Conservation (phyloP, 2,888 invertebrate genomes). For the Leucophora obtusa region DNA sequence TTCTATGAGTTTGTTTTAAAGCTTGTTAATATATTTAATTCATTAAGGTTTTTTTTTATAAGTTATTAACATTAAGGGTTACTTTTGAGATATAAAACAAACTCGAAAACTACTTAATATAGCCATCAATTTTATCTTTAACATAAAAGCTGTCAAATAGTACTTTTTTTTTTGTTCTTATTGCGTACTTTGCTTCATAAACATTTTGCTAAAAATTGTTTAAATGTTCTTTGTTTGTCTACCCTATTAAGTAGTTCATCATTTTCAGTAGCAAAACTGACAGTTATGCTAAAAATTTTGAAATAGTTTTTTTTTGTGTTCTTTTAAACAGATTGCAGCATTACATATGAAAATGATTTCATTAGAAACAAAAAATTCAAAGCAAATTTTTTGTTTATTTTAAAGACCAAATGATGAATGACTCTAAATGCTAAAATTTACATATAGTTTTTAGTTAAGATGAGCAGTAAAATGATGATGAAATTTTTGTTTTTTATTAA, state of each 20-base stretch:
- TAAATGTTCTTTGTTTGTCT: constrained; percentile 1
- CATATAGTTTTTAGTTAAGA: neutral
- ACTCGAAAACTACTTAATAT: neutral
- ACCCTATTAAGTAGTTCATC: constrained; percentile 51
- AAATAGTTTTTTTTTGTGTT: neutral
- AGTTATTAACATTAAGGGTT: neutral
- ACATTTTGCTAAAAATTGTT: neutral
- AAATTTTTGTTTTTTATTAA: constrained; percentile 16
- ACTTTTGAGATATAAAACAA: neutral
- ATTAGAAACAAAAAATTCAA: constrained; percentile 3
- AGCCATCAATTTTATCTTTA: neutral
- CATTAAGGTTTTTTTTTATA: too few species aligned
- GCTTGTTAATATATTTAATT: too few species aligned
- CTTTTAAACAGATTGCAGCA: neutral
- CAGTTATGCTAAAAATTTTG: constrained; percentile 36
- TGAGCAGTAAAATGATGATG: neutral
- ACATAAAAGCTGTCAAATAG: neutral
- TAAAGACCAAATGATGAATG: neutral
- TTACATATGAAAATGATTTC: constrained; percentile 2
- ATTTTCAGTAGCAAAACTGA: constrained; percentile 49
- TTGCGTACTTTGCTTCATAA: neutral
- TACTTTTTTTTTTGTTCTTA: neutral
- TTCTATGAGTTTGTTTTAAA: too few species aligned
- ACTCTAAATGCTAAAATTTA: neutral
- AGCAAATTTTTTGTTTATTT: neutral